These are phyloP conservation scores for Pristionchus maxplancki DNA, from an alignment of 2,888 invertebrate species.

Conservation along the genomic window DNA sequence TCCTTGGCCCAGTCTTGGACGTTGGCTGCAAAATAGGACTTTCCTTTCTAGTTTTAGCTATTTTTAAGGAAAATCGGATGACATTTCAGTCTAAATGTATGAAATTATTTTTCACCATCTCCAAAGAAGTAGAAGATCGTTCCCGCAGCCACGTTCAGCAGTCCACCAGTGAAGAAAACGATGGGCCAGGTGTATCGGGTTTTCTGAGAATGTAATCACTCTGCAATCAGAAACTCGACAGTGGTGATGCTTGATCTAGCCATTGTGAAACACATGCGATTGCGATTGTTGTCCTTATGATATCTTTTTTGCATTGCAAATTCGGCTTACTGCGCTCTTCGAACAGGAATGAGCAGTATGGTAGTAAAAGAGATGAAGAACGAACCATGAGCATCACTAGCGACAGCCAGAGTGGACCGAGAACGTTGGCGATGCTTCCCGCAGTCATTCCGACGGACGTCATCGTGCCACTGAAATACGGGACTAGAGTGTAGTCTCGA, in stretches of 20 bases:
- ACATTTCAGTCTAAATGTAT: neutral
- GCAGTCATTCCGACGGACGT: conserved; percentile 48
- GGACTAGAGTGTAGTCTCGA: no score
- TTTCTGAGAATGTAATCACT: neutral
- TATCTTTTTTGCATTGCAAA: neutral
- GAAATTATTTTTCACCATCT: conserved; percentile 15
- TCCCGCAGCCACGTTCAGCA: neutral
- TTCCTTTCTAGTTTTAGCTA: neutral
- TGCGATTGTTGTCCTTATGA: no score
- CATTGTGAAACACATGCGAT: neutral
- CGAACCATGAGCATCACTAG: conserved; percentile 42
- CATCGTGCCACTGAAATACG: conserved; percentile 46
- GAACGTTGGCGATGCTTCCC: conserved; percentile 47
- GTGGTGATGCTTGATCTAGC: neutral
- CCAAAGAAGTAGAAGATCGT: neutral
- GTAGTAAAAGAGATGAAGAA: no score
- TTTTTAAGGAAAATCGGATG: neutral
- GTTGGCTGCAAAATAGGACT: neutral
- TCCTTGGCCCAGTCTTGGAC: neutral
- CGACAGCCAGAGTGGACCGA: conserved; percentile 22
- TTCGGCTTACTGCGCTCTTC: no score
- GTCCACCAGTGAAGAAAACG: neutral
- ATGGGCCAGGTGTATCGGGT: neutral
- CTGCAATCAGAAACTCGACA: neutral
- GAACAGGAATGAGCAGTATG: neutral